A percentile compares a stretch with the other conserved stretches of the same genome.
Evolutionary conservation across 2,113 vertebrate genomes (phyloP).

Genomic region (Caracal caracal): DNA sequence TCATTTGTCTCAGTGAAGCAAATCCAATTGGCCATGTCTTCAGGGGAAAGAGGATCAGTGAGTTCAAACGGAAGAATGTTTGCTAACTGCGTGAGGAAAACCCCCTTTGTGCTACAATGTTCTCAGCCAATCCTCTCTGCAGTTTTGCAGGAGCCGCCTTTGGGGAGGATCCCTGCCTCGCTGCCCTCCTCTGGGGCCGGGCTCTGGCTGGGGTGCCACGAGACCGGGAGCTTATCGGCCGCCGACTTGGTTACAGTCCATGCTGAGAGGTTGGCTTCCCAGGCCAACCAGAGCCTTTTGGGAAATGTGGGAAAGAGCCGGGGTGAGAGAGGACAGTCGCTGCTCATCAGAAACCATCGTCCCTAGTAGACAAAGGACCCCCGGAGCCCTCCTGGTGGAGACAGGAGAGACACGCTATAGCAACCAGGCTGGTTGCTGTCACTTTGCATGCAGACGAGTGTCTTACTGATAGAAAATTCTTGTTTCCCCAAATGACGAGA

Average conservation of each 20-base stretch:
- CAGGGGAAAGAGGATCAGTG: background rate
- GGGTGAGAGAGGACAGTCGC: background rate
- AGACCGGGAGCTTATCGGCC: background rate
- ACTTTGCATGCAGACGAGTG: background rate
- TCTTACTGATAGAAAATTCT: background rate
- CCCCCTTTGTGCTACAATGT: background rate
- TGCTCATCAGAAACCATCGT: accelerated
- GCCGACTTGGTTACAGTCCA: background rate
- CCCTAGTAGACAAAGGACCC: no score
- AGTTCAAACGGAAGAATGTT: background rate
- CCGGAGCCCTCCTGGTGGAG: accelerated
- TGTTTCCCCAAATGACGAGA: background rate
- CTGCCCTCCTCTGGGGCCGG: background rate
- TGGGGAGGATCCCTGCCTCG: background rate
- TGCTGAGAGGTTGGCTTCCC: background rate
- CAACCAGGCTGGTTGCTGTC: accelerated
- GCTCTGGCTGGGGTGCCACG: background rate
- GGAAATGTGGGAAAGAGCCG: background rate
- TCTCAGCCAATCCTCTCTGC: background rate
- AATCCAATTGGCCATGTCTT: background rate
- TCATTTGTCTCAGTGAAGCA: background rate
- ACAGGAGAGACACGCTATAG: accelerated
- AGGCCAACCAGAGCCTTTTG: background rate
- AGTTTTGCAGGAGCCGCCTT: background rate
- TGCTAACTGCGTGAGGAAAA: background rate